Base-by-base conservation (phyloP, 1,140 invertebrate genomes). In the Trinorchestia longiramus region DNA sequence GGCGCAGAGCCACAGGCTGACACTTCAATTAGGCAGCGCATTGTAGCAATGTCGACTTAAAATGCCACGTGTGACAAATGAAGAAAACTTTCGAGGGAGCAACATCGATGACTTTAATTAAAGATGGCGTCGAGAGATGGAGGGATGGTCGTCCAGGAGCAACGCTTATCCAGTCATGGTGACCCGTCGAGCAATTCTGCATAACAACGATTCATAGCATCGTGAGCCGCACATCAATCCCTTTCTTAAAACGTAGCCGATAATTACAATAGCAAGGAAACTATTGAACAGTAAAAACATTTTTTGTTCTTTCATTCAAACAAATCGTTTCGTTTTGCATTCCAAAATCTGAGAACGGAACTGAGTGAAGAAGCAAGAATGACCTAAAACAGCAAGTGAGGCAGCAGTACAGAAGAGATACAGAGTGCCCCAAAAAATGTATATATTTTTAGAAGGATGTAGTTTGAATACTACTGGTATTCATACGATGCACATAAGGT, bases 61-160 rank as follows among this genome's bases (percentile, higher is more conserved):
- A 91, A 91, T 91, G 88, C 88, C 88, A 91, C 88, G 88, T 43
- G 41, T 91, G 88, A 91, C 88, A 91, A 91, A 91, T 91, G 88
- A 91, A 91, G 88, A 44, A 43, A 91, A 91, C 88, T 42, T 77
- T 91, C 88, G 43, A 28, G 41, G 88, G 88, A 44, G 88, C 88
- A 91, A 91, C 88, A 91, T 42, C 88, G 88, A 91, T 91, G 41
- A 42, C 88, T 91, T 91, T 42, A 91, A 91, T 91, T 91, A 91
- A 91, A 91, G 88, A 91, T 15, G 88, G 43, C 88, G 88, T 15
- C 43, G 88, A 42, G 43, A 91, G 88, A 91, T 91, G 41, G 88
- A 91, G 88, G 28, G 88, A 91, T 91, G 15, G 62, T 91, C 19
- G 6, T 42, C 43, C 88, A 91, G 41, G 3, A 42, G 41, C 41